Evolutionary conservation across 1,140 invertebrate species (phyloP).

Genomic region (Sycophaga agraensis): DNA sequence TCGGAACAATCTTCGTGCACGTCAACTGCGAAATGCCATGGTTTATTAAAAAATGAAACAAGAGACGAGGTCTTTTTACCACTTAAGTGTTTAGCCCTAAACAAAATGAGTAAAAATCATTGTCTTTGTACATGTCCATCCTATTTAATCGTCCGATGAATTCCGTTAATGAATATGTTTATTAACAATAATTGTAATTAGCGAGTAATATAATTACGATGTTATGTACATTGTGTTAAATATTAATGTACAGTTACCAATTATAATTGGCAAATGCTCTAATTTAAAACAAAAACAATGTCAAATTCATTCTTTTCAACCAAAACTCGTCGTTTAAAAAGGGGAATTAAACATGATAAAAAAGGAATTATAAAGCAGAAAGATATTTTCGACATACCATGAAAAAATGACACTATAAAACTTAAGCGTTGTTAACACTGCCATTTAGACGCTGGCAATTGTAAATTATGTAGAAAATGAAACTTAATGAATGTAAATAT

Average conservation of each 20-base stretch:
- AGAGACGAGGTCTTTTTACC: slow-evolving; percentile 16
- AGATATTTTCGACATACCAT: slow-evolving; percentile 16
- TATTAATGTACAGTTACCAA: slow-evolving; percentile 57
- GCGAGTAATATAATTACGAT: slow-evolving; percentile 47
- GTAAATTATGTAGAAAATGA: slow-evolving; percentile 56
- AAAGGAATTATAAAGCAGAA: slow-evolving; percentile 16
- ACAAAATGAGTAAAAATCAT: slow-evolving; percentile 36
- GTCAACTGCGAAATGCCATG: slow-evolving; percentile 33
- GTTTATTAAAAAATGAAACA: slow-evolving; percentile 23
- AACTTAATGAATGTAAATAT: slow-evolving; percentile 54
- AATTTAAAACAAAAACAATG: slow-evolving; percentile 39
- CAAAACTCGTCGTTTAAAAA: slow-evolving; percentile 15
- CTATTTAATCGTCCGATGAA: slow-evolving; percentile 49
- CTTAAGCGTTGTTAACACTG: slow-evolving; percentile 51
- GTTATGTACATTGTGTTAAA: slow-evolving; percentile 56
- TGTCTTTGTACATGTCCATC: slow-evolving; percentile 49
- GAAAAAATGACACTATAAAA: slow-evolving; percentile 24
- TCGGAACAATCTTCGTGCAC: slow-evolving; percentile 37
- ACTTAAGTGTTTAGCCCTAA: slow-evolving; percentile 23
- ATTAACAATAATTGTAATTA: slow-evolving; percentile 54
- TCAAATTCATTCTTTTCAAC: slow-evolving; percentile 33
- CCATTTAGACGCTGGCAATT: slow-evolving; percentile 52
- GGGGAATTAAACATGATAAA: background rate
- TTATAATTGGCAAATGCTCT: slow-evolving; percentile 52
- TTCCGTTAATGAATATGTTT: slow-evolving; percentile 49